Base-by-base conservation (phyloP, 2,888 invertebrate species). In the Timema cristinae region DNA sequence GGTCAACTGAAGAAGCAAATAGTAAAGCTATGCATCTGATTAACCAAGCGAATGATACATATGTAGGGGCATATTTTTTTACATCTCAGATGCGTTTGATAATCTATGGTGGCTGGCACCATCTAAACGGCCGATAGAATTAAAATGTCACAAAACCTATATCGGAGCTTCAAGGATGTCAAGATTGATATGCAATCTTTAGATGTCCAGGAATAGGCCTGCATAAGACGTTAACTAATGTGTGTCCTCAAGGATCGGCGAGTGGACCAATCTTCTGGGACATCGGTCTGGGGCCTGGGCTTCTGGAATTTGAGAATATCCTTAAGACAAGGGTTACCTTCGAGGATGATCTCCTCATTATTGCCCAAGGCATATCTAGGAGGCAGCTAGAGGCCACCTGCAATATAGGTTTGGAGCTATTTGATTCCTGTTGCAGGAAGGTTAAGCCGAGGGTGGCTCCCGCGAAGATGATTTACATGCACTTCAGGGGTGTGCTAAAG, bases 81-180 rank as follows among this genome's bases (percentile, higher is more conserved):
- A 50, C n/a, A 67, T 50, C 49, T n/a, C 13, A 49, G 50, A n/a
- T 6, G 4, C 6, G 2, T 67, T 67, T 16, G 67, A 67, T n/a
- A 50, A 13, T n/a, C 0, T 67, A n/a, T 67, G 67, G 15, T 67
- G 51, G 67, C 15, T 50, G 10, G 50, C n/a, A n/a, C n/a, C n/a
- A n/a, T n/a, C n/a, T n/a, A n/a, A n/a, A 7, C 2, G 50, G 9
- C 5, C 5, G 7, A n/a, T 2, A 11, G 11, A 7, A 5, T 6
- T 9, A 50, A n/a, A 9, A 15, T 50, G n/a, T 9, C 50, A 50
- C 49, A 50, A 7, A n/a, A 13, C 9, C 51, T 9, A 49, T 13
- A 13, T 6, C 11, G 13, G 15, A 11, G n/a, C 7, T 13, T n/a
- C 10, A 16, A 1, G 67, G 50, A n/a, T 67, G 50, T 16, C 51